phyloP scores from a whole-genome alignment of 2,888 invertebrate genomes.

The Galeruca laticollis region DNA sequence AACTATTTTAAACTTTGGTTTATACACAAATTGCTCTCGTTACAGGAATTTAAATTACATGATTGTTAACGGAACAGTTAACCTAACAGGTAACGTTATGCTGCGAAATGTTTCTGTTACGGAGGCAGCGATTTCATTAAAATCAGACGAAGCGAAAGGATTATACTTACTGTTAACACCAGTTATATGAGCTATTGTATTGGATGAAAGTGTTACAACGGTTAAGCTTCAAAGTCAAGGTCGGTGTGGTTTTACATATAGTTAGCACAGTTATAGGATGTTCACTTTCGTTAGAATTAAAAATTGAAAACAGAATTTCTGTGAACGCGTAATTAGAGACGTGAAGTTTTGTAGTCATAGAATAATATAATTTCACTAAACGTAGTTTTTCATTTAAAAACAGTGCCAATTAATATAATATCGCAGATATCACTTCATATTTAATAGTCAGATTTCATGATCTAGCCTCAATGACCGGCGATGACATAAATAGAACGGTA shows the following conservation, averaged over 20 bases:
- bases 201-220: slow-evolving; percentile 34
- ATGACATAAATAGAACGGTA: too few relatives aligned
- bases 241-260: slow-evolving; percentile 25
- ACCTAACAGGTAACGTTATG: not conserved
- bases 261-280: slow-evolving; percentile 25
- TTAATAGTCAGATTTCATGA: too few relatives aligned
- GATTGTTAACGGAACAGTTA: not conserved
- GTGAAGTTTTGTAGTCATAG: too few relatives aligned
- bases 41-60: not conserved
- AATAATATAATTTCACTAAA: too few relatives aligned
- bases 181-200: slow-evolving; percentile 33
- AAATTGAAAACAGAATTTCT: slow-evolving; percentile 5
- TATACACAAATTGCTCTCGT: too few relatives aligned
- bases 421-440: too few relatives aligned
- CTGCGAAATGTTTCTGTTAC: not conserved
- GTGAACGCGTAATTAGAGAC: too few relatives aligned
- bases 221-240: slow-evolving; percentile 34
- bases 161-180: slow-evolving; percentile 21
- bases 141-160: slow-evolving; percentile 27
- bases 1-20: too few relatives aligned
- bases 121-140: slow-evolving; percentile 11
- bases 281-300: slow-evolving; percentile 24
- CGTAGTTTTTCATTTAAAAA: too few relatives aligned
- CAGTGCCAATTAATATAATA: too few relatives aligned
- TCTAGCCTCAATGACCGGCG: too few relatives aligned